Conservation (phyloP, 37 sponge, comb jelly and placozoan species). For the Agelas oroides region DNA sequence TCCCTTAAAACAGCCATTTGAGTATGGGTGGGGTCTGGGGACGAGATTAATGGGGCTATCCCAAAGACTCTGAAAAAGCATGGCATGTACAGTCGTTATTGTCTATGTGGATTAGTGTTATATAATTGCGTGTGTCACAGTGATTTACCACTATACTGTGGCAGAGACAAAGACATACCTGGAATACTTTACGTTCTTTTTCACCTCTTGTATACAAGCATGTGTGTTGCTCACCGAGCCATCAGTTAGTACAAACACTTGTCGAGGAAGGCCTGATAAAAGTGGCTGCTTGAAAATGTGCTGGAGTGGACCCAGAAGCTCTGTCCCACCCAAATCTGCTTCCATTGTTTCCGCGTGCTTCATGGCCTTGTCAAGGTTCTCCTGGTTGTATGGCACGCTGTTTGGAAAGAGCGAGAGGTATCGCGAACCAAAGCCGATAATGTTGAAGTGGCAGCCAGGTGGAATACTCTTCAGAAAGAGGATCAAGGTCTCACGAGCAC, state of each 20-base stretch:
- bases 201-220: conserved; percentile 58
- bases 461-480: conserved; percentile 87
- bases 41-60: too few species aligned
- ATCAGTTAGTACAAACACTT: conserved; percentile 86
- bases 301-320: conserved; percentile 70
- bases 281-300: conserved; percentile 53
- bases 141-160: not conserved
- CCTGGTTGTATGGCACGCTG: conserved; percentile 71
- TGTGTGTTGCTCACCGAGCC: conserved; percentile 78
- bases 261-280: conserved; percentile 57
- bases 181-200: conserved; percentile 32
- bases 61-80: too few species aligned
- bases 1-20: too few species aligned
- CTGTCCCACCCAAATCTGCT: conserved; percentile 80
- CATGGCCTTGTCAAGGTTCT: conserved; percentile 64
- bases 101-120: too few species aligned
- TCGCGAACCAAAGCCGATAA: conserved; percentile 81
- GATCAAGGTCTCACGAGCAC: conserved; percentile 79
- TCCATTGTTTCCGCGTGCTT: conserved; percentile 52
- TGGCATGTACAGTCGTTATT: too few species aligned
- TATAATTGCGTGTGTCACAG: too few species aligned
- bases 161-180: conserved; percentile 44
- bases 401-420: conserved; percentile 59
- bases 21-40: too few species aligned
- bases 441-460: conserved; percentile 83